These are phyloP conservation scores for Petrolisthes manimaculis DNA, from an alignment of 2,888 invertebrate genomes.

Conservation along the genomic window DNA sequence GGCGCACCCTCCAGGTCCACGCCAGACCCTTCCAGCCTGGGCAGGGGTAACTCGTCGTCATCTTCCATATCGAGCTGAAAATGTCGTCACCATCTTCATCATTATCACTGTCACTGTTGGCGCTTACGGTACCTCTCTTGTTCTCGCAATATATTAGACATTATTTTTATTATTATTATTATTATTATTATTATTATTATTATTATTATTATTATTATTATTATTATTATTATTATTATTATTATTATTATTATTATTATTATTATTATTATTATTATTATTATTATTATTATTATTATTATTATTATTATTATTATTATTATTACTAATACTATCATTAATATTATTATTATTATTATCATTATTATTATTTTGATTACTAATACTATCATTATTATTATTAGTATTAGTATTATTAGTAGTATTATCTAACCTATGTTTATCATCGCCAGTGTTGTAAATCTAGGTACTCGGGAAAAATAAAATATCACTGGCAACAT, in stretches of 20 bases:
- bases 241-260: too few relatives aligned
- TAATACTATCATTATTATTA: too few relatives aligned
- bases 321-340: too few relatives aligned
- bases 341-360: not conserved
- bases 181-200: not conserved
- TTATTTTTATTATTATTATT: conserved; percentile 9
- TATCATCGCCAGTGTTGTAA: not conserved
- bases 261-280: not conserved
- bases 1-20: conserved; percentile 35
- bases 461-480: not conserved
- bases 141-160: not conserved
- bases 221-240: not conserved
- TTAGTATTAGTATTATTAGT: too few relatives aligned
- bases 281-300: not conserved
- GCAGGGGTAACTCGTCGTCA: conserved; percentile 35
- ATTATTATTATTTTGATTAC: not conserved
- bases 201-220: not conserved
- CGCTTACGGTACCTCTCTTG: not conserved
- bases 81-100: conserved; percentile 5
- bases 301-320: too few relatives aligned
- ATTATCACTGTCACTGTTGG: conserved; percentile 13
- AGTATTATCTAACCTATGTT: not conserved
- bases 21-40: conserved; percentile 41
- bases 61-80: conserved; percentile 53
- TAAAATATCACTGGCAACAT: not conserved